Evolutionary conservation across 2,888 invertebrate genomes (phyloP).

Genomic region (Schizaphis graminum): DNA sequence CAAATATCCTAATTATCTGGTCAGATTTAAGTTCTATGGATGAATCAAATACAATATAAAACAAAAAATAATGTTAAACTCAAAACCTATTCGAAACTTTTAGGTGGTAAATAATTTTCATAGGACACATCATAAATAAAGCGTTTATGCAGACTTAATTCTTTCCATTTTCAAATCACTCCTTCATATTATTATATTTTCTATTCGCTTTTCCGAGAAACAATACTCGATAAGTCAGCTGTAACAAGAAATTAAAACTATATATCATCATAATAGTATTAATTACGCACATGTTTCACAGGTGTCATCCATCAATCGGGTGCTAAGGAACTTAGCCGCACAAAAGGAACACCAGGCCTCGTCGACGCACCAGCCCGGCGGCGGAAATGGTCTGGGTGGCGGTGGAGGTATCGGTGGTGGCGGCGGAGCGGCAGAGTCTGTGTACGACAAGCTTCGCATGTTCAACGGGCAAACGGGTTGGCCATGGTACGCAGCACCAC

Average conservation of each 20-base stretch:
- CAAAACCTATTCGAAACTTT: neutral
- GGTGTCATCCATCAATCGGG: slow-evolving; percentile 99
- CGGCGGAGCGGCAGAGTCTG: slow-evolving; percentile 77
- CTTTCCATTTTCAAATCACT: neutral
- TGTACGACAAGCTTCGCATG: slow-evolving; percentile 95
- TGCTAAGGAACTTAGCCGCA: slow-evolving; percentile 93
- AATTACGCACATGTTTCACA: slow-evolving; percentile 72
- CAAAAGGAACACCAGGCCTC: slow-evolving; percentile 92
- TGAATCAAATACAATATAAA: neutral
- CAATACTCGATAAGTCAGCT: neutral
- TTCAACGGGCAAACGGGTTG: slow-evolving; percentile 85
- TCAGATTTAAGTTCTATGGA: neutral
- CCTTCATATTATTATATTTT: neutral
- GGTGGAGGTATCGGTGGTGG: neutral
- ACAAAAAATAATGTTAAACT: neutral
- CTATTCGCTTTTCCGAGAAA: neutral
- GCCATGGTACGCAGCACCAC: slow-evolving; percentile 68
- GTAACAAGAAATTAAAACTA: neutral
- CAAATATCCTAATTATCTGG: neutral
- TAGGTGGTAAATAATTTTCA: neutral
- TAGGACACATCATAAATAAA: neutral
- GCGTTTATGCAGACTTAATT: neutral
- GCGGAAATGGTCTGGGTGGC: slow-evolving; percentile 73
- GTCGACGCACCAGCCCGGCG: slow-evolving; percentile 72
- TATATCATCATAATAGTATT: neutral